phyloP scores from a whole-genome alignment of 1,140 invertebrate genomes.

The Lepidotrigona ventralis region DNA sequence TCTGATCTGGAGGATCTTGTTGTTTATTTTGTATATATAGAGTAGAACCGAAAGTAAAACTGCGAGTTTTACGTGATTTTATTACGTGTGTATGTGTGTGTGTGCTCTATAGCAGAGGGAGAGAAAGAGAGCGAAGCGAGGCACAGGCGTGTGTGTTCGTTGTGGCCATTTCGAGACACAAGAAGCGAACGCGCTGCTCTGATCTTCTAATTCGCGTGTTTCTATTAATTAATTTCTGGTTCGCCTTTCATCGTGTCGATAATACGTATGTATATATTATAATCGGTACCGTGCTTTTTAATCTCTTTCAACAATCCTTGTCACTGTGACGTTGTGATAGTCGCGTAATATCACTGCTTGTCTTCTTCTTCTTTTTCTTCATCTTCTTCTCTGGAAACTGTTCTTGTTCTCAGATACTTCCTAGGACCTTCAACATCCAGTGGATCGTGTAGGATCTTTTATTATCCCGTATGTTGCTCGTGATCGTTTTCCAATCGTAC shows the following conservation, averaged over 20 bases:
- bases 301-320: background rate
- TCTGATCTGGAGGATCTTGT: conserved; percentile 1
- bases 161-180: conserved; percentile 58
- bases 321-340: background rate
- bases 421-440: conserved; percentile 48
- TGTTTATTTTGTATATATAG: background rate
- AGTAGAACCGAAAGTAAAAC: background rate
- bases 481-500: conserved; percentile 6
- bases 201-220: background rate
- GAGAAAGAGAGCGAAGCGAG: conserved; percentile 70
- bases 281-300: background rate
- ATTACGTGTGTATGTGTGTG: too few relatives aligned
- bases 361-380: background rate
- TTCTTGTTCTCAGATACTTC: conserved; percentile 60
- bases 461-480: conserved; percentile 33
- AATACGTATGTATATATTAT: background rate
- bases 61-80: background rate
- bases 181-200: conserved; percentile 43
- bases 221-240: background rate
- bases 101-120: conserved; percentile 40
- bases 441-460: background rate
- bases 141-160: conserved; percentile 66
- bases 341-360: background rate
- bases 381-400: conserved; percentile 43
- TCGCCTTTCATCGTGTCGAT: conserved; percentile 9